Conservation (phyloP, 2,888 invertebrate species). For the Tenthredo notha region DNA sequence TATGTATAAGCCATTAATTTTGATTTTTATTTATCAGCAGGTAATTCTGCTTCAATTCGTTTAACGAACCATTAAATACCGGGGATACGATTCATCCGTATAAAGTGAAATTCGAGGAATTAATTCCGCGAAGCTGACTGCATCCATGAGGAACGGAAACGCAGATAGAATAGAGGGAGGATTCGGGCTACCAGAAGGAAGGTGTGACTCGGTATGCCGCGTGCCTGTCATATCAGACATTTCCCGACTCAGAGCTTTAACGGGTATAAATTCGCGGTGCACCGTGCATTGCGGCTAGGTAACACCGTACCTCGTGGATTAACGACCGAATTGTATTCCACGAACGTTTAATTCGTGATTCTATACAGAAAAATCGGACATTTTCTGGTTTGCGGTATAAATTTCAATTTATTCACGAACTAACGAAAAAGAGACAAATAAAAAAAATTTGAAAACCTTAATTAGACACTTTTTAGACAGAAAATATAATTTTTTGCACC, state of each 20-base stretch:
- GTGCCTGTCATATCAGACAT: conserved; percentile 51
- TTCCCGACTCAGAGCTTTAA: conserved; percentile 42
- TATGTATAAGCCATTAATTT: background rate
- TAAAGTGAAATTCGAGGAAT: conserved; percentile 47
- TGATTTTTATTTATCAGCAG: background rate
- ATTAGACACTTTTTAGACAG: no score
- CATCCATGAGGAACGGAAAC: conserved; percentile 36
- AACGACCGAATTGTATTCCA: conserved; percentile 29
- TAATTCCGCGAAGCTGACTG: conserved; percentile 48
- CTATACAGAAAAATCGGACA: background rate
- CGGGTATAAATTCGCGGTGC: conserved; percentile 23
- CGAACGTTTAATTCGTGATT: background rate
- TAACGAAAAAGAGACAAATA: background rate
- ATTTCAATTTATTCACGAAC: no score
- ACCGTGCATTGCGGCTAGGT: conserved; percentile 41
- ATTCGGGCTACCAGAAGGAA: conserved; percentile 21
- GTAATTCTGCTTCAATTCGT: background rate
- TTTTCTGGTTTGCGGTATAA: background rate
- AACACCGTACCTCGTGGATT: background rate
- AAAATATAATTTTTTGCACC: no score
- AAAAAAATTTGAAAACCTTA: no score
- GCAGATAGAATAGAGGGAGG: conserved; percentile 38
- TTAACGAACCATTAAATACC: conserved; percentile 1
- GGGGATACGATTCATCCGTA: background rate
- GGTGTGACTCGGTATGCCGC: conserved; percentile 53